These are phyloP conservation scores for Bombus pyrosoma DNA, from an alignment of 1,140 invertebrate genomes.

Conservation along the genomic window DNA sequence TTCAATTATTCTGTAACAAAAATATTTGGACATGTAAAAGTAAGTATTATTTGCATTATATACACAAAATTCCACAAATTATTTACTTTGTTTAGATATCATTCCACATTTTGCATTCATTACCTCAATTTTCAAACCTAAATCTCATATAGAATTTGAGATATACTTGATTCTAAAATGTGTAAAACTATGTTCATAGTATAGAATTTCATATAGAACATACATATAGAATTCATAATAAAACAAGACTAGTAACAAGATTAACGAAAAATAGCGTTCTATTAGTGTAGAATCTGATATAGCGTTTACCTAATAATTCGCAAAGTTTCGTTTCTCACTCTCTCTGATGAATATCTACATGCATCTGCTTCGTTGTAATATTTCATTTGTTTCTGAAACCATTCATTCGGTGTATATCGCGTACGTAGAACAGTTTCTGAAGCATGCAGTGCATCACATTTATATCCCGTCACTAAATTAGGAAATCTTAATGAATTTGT, in stretches of 20 bases:
- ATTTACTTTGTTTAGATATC: neutral
- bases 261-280: neutral
- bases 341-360: conserved; percentile 91
- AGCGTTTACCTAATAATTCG: conserved; percentile 82
- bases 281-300: conserved; percentile 7
- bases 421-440: conserved; percentile 90
- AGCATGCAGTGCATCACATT: conserved; percentile 89
- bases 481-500: conserved; percentile 90
- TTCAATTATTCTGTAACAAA: neutral
- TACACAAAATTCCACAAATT: neutral
- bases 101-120: neutral
- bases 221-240: no score
- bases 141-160: neutral
- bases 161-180: no score
- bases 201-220: no score
- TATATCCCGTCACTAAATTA: conserved; percentile 90
- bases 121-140: neutral
- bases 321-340: conserved; percentile 92
- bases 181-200: no score
- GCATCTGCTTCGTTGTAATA: conserved; percentile 94
- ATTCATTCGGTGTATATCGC: conserved; percentile 94
- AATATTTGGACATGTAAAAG: neutral
- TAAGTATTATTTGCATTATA: neutral
- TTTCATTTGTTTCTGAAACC: conserved; percentile 93
- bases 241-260: no score